Base-by-base conservation (phyloP, 2,113 vertebrate genomes). In the Symphodus melops region DNA sequence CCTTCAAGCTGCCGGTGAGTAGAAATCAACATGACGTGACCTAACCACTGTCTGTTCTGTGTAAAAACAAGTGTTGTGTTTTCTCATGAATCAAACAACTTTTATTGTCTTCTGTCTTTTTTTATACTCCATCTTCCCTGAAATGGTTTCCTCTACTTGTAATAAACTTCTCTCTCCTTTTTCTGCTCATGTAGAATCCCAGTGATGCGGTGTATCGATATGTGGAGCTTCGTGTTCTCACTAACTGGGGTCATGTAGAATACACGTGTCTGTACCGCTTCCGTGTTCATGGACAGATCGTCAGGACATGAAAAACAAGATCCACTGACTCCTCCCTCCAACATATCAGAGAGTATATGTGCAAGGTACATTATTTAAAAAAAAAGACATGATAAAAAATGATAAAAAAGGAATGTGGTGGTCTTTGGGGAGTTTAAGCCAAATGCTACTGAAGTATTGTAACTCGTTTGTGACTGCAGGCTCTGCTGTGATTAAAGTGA, bases 221-320 rank as follows among this genome's bases (percentile, higher is more conserved):
- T 1, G 88, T 90, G 63, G 92, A 93, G 78, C 72, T 99, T 19
- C 91, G 95, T 7, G 92, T 99, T 59, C 92, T 97, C 79, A 96
- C 93, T 57, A 99, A 99, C 70, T 99, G 98, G 97, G 98, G 97
- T 59, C 97, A 98, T 64, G 92, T 96, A 0, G 96, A 98, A 16
- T 99, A 99, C 61, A 99, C 98, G 8, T 99, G 98, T 77, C 92
- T 99, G 81, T 99, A 99, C 88, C 97, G 97, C 69, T 99, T 99
- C 95, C 92, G 97, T 0, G 97, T 98, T 44, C 97, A 99, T 0
- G 97, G 98, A 48, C 92, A 93, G 60, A 77, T 91, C 4, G 36
- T 70, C 25, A 20, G 79, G n/a, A 62, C 72, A 7, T 89, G 72
- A 90, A 58, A 11, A 42, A 14, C 4, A 0, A 39, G 36, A 9